Conservation (phyloP, 1,140 invertebrate genomes). For the Drosophila micromelanica region DNA sequence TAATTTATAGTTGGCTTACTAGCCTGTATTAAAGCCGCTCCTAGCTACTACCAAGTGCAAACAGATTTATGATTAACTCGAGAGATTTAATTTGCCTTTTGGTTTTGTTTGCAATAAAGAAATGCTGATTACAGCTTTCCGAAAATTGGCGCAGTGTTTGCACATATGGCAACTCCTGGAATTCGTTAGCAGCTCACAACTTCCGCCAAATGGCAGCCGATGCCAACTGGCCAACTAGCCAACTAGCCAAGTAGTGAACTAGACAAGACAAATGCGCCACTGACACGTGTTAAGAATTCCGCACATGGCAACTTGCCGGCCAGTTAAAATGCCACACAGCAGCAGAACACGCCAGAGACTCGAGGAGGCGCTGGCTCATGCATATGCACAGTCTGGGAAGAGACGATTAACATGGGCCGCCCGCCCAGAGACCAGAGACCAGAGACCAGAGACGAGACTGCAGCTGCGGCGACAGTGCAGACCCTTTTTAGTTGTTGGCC, state of each 20-base stretch:
- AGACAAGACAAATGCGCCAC: constrained; percentile 56
- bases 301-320: constrained; percentile 62
- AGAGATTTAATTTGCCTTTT: constrained; percentile 4
- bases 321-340: constrained; percentile 76
- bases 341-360: constrained; percentile 21
- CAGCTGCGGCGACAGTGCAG: not conserved
- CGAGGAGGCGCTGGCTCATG: constrained; percentile 43
- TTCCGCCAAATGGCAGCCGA: constrained; percentile 11
- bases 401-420: constrained; percentile 33
- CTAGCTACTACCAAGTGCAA: not conserved
- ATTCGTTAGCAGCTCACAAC: constrained; percentile 7
- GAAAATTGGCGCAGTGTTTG: constrained; percentile 22
- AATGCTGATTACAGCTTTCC: constrained; percentile 22
- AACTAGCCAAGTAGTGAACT: constrained; percentile 1
- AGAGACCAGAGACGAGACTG: constrained; percentile 28
- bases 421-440: constrained; percentile 36
- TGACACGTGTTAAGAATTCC: constrained; percentile 79
- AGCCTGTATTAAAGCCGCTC: too few relatives aligned
- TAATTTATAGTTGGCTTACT: too few relatives aligned
- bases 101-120: constrained; percentile 9
- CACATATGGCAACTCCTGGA: constrained; percentile 17
- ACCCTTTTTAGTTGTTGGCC: constrained; percentile 57
- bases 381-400: constrained; percentile 64
- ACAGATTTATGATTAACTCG: not conserved
- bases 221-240: constrained; percentile 6